Percentiles rank a stretch among this genome's conserved stretches.
Evolutionary conservation across 2,113 vertebrate species (phyloP).

Genomic region (Lepidothrix coronata): DNA sequence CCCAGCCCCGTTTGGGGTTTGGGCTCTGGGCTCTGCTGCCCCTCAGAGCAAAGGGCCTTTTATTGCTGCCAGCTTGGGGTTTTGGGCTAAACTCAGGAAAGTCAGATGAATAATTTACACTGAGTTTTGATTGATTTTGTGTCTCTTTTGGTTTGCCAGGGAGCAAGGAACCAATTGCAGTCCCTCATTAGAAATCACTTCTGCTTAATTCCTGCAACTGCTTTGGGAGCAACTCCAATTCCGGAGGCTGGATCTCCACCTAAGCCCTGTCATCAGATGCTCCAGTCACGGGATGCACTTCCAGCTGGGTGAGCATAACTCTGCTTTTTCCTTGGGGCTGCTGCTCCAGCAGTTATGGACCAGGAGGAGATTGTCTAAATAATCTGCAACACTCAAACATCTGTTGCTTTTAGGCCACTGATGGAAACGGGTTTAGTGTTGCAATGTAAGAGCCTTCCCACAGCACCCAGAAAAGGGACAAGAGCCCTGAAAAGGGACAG

Average conservation of each 20-base stretch:
- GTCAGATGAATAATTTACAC: neutral
- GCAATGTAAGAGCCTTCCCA: neutral
- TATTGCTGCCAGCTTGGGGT: neutral
- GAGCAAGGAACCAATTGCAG: neutral
- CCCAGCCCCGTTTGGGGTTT: neutral
- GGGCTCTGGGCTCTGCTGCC: neutral
- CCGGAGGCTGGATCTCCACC: neutral
- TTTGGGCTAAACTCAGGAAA: neutral
- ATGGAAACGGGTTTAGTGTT: neutral
- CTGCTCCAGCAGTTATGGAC: neutral
- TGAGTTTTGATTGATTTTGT: slow-evolving; percentile 39
- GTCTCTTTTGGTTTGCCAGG: slow-evolving; percentile 1
- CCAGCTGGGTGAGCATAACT: neutral
- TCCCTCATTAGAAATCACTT: slow-evolving; percentile 22
- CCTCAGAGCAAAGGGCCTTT: neutral
- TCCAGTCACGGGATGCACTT: neutral
- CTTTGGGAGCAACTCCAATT: neutral
- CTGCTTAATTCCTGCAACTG: neutral
- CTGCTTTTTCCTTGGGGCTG: neutral
- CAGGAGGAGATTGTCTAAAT: neutral
- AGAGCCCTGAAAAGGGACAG: neutral
- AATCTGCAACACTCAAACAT: neutral
- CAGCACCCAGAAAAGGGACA: neutral
- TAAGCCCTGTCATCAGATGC: neutral
- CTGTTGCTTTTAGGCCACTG: neutral